A percentile compares a stretch with the other conserved stretches of the same genome.
These are phyloP conservation scores for Typhlichthys subterraneus DNA, from an alignment of 2,797 vertebrate species.

Conservation along the genomic window DNA sequence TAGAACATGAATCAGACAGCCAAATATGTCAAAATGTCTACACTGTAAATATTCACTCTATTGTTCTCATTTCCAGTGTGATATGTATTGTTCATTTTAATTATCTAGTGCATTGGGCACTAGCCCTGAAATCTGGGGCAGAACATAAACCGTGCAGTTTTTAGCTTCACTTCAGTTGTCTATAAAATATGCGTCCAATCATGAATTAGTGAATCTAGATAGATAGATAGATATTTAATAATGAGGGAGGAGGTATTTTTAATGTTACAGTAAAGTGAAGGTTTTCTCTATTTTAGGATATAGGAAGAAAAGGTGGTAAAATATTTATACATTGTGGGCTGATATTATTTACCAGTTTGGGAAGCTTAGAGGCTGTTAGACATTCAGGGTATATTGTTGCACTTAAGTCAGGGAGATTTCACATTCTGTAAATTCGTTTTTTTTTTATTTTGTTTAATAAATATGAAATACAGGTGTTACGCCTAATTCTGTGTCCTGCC, in stretches of 20 bases:
- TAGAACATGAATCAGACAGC: neutral
- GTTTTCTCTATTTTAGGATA: no score
- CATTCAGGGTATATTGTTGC: constrained; percentile 12
- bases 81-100: constrained; percentile 13
- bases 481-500: no score
- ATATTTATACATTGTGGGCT: neutral
- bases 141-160: neutral
- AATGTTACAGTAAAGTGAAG: no score
- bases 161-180: neutral
- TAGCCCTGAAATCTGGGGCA: neutral
- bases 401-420: constrained; percentile 4
- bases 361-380: constrained; percentile 5
- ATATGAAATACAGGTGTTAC: neutral
- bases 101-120: constrained; percentile 2
- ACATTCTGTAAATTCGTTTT: neutral
- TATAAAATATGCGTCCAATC: neutral
- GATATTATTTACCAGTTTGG: constrained; percentile 1
- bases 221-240: neutral
- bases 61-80: constrained; percentile 35
- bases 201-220: neutral
- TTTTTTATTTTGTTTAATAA: neutral
- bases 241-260: constrained; percentile 4
- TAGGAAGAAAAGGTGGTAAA: neutral
- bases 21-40: constrained; percentile 4
- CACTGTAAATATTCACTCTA: constrained; percentile 55